Base-by-base conservation (phyloP, 1,140 invertebrate genomes). In the Vollenhovia emeryi region DNA sequence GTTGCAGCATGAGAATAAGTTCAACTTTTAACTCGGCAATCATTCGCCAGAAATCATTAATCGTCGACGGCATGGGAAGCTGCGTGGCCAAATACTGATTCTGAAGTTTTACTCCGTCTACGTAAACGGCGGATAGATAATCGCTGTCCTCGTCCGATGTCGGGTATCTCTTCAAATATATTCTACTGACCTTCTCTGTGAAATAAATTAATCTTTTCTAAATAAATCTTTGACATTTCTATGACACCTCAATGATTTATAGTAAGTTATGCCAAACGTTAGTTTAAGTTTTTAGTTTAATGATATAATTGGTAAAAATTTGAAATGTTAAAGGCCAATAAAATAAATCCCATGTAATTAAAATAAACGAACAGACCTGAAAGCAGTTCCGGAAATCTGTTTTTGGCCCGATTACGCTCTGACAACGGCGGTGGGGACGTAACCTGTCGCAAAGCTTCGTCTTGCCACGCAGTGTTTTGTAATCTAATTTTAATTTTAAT, bases 1-100 rank as follows among this genome's bases (percentile, higher is more conserved):
- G 57, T 64, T 93, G 90, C 3, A 97, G 91, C 96, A 97, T 96
- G 18, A 97, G 95, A 24, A 97, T 95, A 11, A 96, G 95, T 73
- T 95, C 94, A 9, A 97, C 95, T 91, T 96, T 96, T 57, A 97
- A 96, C 90, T 97, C 96, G 76, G 96, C 96, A 24, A 97, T 93
- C 98, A 99, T 98, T 91, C 97, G 96, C 98, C 98, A 99, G 94
- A 99, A 99, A 95, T 99, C 98, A 55, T 96, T 96, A 92, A 97
- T 97, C 69, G 98, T 99, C 91, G 97, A 97, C 75, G 98, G 97
- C 89, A 99, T 94, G 30, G 98, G 98, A 1, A 98, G 97, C 94
- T 98, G 98, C 0, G 98, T 98, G 1, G 97, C 98, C 57, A 98
- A 97, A 92, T 98, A 98, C 40, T 96, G 96, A 89, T 97, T 97